Conservation (phyloP, 2,888 invertebrate species). For the Aphidius colemani region DNA sequence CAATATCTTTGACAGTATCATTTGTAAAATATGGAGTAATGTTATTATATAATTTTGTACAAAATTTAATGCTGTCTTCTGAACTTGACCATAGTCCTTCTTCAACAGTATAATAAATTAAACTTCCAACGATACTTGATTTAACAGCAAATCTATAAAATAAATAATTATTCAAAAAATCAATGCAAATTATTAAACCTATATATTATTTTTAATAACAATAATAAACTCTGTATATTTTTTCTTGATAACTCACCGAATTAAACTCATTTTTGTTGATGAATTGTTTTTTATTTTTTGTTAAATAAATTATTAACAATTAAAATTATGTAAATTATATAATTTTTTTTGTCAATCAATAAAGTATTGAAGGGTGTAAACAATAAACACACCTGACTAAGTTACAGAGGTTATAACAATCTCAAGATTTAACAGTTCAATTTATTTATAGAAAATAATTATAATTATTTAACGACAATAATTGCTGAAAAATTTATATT, state of each 20-base stretch:
- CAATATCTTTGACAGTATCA: constrained; percentile 45
- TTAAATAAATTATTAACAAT: no score
- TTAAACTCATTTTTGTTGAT: neutral
- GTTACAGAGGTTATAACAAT: no score
- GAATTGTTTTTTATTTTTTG: no score
- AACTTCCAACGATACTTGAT: constrained; percentile 51
- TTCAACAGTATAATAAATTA: constrained; percentile 52
- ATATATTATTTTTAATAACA: neutral
- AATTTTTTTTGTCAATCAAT: no score
- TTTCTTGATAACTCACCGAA: neutral
- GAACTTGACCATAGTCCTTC: constrained; percentile 58
- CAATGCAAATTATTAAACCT: neutral
- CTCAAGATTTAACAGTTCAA: no score
- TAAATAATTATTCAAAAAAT: constrained; percentile 28
- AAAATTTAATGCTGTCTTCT: constrained; percentile 53
- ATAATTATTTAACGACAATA: no score
- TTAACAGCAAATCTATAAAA: constrained; percentile 51
- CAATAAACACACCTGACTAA: no score
- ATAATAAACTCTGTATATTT: constrained; percentile 26
- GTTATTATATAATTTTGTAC: constrained; percentile 48
- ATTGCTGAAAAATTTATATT: no score
- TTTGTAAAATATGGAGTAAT: constrained; percentile 47
- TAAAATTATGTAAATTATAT: no score
- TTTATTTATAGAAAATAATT: no score
- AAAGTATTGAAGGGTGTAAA: no score